These are phyloP conservation scores for Adelosebastes latens DNA, from an alignment of 2,797 vertebrate species.

Conservation along the genomic window DNA sequence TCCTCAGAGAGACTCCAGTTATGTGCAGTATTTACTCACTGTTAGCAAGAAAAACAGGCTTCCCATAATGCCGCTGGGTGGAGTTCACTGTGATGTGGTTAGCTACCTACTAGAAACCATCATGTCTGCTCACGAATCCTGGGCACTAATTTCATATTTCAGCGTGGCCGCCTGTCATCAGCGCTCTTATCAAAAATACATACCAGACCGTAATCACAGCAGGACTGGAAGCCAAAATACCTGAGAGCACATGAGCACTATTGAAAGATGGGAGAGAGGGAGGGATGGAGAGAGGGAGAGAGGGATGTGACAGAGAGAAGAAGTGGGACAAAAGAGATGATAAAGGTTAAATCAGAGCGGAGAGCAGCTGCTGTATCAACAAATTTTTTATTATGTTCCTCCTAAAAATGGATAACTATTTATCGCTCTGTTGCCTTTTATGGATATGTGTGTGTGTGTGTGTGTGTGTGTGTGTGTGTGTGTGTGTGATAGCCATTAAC, in stretches of 20 bases:
- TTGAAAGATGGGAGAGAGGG: slow-evolving; percentile 64
- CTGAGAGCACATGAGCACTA: slow-evolving; percentile 65
- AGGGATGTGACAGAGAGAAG: slow-evolving; percentile 2
- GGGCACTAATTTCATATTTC: slow-evolving; percentile 80
- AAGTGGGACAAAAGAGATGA: slow-evolving; percentile 51
- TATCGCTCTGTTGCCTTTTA: background rate
- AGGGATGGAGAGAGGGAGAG: background rate
- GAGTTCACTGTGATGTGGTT: slow-evolving; percentile 48
- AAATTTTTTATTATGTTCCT: background rate
- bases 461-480: slow-evolving; percentile 12
- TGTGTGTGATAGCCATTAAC: slow-evolving; percentile 39
- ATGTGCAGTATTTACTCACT: too few species aligned
- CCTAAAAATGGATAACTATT: background rate
- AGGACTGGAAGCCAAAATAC: slow-evolving; percentile 77
- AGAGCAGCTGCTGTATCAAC: slow-evolving; percentile 20
- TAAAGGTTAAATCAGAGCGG: slow-evolving; percentile 16
- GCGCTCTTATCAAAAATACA: slow-evolving; percentile 74
- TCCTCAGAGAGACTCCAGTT: too few species aligned
- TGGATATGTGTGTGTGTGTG: background rate
- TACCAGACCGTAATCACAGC: slow-evolving; percentile 77
- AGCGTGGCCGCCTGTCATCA: slow-evolving; percentile 68
- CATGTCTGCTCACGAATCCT: slow-evolving; percentile 56
- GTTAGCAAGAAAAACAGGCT: slow-evolving; percentile 17
- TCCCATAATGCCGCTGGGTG: slow-evolving; percentile 9
- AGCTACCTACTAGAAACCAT: background rate